Base-by-base conservation (phyloP, 2,888 invertebrate species). In the Pardosa pseudoannulata region DNA sequence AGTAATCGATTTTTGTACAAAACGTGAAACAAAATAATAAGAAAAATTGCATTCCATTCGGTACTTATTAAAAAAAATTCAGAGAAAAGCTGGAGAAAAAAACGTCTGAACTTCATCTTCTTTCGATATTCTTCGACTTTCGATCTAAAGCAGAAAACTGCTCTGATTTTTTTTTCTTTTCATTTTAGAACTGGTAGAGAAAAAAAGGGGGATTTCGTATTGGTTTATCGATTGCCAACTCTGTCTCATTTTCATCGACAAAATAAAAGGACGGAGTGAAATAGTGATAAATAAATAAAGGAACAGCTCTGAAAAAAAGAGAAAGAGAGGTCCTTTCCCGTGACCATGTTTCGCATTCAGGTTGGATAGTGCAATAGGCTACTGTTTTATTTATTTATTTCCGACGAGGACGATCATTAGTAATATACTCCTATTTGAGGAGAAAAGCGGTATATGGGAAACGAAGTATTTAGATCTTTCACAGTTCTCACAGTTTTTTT, bases 251-350 rank as follows among this genome's bases (percentile, higher is more conserved):
- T 23, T 56, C 56, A 56, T 56, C 56, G 56, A 23, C 56, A 56
- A 56, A 56, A 56, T 56, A 56, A 56, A 56, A 23, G 23, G 23
- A 56, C 36, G 56, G 23, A 23, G n/a, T 3, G 13, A 1, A 3
- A 56, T 56, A n/a, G n/a, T n/a, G 56, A 56, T 56, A 56, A 56
- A 56, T 56, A 56, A 56, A 56, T 56, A 56, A 56, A 56, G 56
- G n/a, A 56, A 56, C n/a, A 23, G 23, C 23, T n/a, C 7, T 6
- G n/a, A 23, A 56, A 56, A 23, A 56, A 56, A 2, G 23, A 23
- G 23, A 56, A 23, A 56, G 23, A 56, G 1, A 56, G 56, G 56
- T 23, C 23, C 56, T 56, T 56, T 16, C 6, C 19, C 23, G 56
- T 56, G 56, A 16, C 56, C 56, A 56, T 56, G 56, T 56, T 56